A percentile compares a stretch with the other conserved stretches of the same genome.
Evolutionary conservation across 2,797 vertebrate genomes (phyloP).

Genomic region (Picus viridis): DNA sequence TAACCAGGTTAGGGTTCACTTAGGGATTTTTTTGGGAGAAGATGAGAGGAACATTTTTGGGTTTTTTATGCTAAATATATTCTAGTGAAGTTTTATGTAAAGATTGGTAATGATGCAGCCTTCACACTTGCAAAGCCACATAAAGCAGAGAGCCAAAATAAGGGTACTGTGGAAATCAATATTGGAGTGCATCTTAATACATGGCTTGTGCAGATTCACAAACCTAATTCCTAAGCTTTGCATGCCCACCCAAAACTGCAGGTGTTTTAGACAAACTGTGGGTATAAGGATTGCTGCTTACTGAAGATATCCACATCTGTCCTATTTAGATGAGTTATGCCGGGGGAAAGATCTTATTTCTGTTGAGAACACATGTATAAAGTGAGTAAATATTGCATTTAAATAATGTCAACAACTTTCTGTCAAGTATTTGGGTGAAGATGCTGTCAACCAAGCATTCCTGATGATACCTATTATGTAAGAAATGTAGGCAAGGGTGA

Average conservation of each 20-base stretch:
- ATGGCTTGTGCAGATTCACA: neutral
- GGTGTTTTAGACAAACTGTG: neutral
- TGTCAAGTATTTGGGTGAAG: neutral
- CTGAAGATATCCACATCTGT: neutral
- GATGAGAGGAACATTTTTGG: rapidly evolving
- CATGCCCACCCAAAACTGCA: rapidly evolving
- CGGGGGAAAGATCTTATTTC: neutral
- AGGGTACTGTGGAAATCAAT: neutral
- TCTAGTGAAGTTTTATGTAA: neutral
- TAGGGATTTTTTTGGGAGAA: neutral
- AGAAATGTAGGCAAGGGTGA: neutral
- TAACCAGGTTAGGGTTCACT: neutral
- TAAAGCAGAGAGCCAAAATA: neutral
- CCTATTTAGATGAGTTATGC: neutral
- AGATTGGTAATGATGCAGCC: too few relatives aligned
- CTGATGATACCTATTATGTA: neutral
- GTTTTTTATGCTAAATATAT: neutral
- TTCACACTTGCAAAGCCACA: neutral
- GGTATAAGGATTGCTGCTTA: neutral
- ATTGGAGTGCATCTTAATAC: neutral
- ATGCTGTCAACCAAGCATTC: neutral
- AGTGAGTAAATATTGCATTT: neutral
- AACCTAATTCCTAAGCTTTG: neutral
- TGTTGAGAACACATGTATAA: neutral
- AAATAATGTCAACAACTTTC: neutral